Evolutionary conservation across 2,797 vertebrate genomes (phyloP).

Genomic region (Trachops cirrhosus): DNA sequence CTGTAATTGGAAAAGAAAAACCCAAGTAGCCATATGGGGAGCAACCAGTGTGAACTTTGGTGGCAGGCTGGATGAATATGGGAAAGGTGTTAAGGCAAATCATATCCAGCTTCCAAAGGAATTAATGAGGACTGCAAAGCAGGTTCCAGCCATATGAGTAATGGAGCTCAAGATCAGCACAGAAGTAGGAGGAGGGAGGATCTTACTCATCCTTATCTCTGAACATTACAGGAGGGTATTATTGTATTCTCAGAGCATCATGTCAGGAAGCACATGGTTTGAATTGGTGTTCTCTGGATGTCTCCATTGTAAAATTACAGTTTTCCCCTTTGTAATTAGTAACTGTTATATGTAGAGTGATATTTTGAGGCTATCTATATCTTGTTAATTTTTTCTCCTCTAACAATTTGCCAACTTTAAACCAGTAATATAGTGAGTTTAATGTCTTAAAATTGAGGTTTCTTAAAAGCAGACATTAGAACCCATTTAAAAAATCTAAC

Average conservation of each 20-base stretch:
- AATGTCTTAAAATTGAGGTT: conserved; percentile 10
- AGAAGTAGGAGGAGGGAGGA: not conserved
- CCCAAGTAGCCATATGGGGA: not conserved
- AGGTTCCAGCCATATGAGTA: not conserved
- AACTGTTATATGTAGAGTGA: not conserved
- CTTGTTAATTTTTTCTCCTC: not conserved
- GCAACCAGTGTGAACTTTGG: not conserved
- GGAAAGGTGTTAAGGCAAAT: not conserved
- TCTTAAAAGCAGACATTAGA: not conserved
- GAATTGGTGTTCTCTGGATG: not conserved
- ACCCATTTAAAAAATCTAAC: not conserved
- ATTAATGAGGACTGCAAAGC: not conserved
- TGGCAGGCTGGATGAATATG: not conserved
- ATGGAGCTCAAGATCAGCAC: not conserved
- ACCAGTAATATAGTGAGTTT: not conserved
- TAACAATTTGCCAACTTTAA: not conserved
- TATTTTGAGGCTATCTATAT: not conserved
- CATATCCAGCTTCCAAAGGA: not conserved
- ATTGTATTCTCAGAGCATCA: not conserved
- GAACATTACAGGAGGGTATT: not conserved
- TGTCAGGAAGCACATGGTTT: not conserved
- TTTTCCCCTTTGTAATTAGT: not conserved
- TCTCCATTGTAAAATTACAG: not conserved
- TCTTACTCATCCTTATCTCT: not conserved
- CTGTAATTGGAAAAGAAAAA: not conserved